Evolutionary conservation across 2,888 invertebrate genomes (phyloP), one percentile per base, ranked within the genome.

Genomic region (Aphidius colemani): DNA sequence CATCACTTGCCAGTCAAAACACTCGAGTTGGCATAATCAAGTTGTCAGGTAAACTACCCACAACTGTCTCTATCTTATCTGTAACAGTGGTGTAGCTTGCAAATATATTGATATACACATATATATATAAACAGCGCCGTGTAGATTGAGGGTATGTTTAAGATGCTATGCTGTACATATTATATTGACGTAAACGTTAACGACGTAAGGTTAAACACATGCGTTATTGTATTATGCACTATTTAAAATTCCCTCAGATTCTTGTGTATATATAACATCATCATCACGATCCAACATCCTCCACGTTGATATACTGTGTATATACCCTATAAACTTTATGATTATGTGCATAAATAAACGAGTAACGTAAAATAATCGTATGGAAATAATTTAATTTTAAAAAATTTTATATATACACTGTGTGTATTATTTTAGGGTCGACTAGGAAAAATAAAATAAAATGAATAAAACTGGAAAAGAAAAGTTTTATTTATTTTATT

Each of bases 1-100:
- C 75, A 73, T 70, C 72, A 77, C 74, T 77, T 75, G 76, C 75
- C 76, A 77, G 75, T 77, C 77, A 68, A 73, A 72, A 68, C 72
- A 62, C 62, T 67, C 67, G 73, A 71, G 74, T 74, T 73, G 73
- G 73, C 73, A 71, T 77, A 77, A 77, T 77, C 77, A 76, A 77
- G 77, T 77, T 77, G 76, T 77, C 76, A 76, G 72, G 74, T 76
- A 77, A 77, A 76, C 76, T 77, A 77, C 77, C 76, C 72, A 75
- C 76, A 74, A 72, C 72, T 69, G 69, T 72, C 69, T 68, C 44
- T 59, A 49, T 18, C 11, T 59, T 46, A 58, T 46, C 40, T 13
- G 13, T 11, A 46, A 46, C 39, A 60, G 46, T 50, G 48, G 59
- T 63, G 45, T 39, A 30, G 59, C 18, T 56, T 13, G n/a, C 53